Percentiles rank a stretch among this genome's conserved stretches.
Evolutionary conservation across 1,140 invertebrate genomes (phyloP).

Genomic region (Hyphantria cunea): DNA sequence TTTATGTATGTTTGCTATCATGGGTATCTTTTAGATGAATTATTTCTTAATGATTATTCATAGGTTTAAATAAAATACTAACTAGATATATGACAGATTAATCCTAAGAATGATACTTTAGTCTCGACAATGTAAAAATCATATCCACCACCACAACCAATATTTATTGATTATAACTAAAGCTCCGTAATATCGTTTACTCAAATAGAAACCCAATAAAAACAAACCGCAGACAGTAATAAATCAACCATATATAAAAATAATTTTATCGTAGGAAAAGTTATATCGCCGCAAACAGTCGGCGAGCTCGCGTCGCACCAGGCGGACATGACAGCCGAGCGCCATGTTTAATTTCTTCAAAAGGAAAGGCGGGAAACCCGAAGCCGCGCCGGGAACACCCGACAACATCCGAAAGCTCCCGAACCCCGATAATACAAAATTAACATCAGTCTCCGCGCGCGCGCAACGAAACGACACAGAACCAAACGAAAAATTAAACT

Average conservation of each 20-base stretch:
- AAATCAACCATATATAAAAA: constrained; percentile 10
- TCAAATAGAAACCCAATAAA: constrained; percentile 9
- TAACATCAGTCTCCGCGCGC: constrained; percentile 53
- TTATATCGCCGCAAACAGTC: constrained; percentile 34
- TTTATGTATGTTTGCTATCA: too few relatives aligned
- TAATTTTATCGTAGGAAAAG: background rate
- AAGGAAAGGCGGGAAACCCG: constrained; percentile 64
- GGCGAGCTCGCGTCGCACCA: constrained; percentile 33
- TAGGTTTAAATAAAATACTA: too few relatives aligned
- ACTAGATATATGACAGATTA: too few relatives aligned
- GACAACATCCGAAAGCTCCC: constrained; percentile 50
- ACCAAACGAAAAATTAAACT: constrained; percentile 48
- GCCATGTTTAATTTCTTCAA: constrained; percentile 76
- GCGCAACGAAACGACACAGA: constrained; percentile 49
- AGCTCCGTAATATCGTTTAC: too few relatives aligned
- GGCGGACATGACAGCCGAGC: constrained; percentile 47
- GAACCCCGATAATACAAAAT: constrained; percentile 38
- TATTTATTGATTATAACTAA: too few relatives aligned
- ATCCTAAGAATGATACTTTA: too few relatives aligned
- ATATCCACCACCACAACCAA: too few relatives aligned
- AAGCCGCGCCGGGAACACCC: constrained; percentile 46
- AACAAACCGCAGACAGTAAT: constrained; percentile 1
- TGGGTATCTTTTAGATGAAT: too few relatives aligned
- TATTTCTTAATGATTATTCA: too few relatives aligned
- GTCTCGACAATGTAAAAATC: too few relatives aligned